Evolutionary conservation across 2,797 vertebrate genomes (phyloP).

Genomic region (Centroberyx gerrardi): DNA sequence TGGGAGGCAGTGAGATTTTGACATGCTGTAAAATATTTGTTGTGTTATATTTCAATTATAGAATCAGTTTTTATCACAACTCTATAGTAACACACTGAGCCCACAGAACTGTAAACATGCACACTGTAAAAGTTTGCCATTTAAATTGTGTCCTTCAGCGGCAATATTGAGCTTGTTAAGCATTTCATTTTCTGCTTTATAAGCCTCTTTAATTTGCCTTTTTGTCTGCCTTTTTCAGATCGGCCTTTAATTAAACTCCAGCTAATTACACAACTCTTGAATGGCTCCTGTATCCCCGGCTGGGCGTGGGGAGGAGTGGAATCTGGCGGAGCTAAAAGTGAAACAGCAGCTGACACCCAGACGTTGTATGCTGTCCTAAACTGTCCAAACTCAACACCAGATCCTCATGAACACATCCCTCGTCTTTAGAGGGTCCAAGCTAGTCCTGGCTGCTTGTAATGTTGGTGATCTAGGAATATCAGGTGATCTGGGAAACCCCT

Average conservation of each 20-base stretch:
- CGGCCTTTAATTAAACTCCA: slow-evolving; percentile 83
- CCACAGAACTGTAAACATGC: slow-evolving; percentile 59
- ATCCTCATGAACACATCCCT: slow-evolving; percentile 53
- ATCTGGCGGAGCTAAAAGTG: slow-evolving; percentile 72
- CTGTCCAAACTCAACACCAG: slow-evolving; percentile 58
- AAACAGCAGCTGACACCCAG: slow-evolving; percentile 79
- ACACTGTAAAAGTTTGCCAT: slow-evolving; percentile 53
- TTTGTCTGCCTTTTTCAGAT: slow-evolving; percentile 73
- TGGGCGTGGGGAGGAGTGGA: slow-evolving; percentile 66
- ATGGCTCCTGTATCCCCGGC: slow-evolving; percentile 68
- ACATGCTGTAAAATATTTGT: slow-evolving; percentile 39
- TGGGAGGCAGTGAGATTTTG: slow-evolving; percentile 9
- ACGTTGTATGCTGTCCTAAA: slow-evolving; percentile 58
- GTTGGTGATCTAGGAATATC: not conserved
- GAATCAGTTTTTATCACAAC: slow-evolving; percentile 45
- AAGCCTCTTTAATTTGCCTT: slow-evolving; percentile 81
- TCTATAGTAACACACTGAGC: slow-evolving; percentile 48
- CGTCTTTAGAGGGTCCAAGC: slow-evolving; percentile 35
- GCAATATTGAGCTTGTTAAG: slow-evolving; percentile 77
- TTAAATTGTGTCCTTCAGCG: slow-evolving; percentile 67
- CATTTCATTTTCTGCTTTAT: slow-evolving; percentile 83
- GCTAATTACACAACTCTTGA: slow-evolving; percentile 82
- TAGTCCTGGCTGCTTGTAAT: slow-evolving; percentile 5
- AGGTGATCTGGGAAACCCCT: not conserved
- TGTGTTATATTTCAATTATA: slow-evolving; percentile 63